Evolutionary conservation across 2,797 vertebrate genomes (phyloP).

Genomic region (Leptoclinus maculatus): DNA sequence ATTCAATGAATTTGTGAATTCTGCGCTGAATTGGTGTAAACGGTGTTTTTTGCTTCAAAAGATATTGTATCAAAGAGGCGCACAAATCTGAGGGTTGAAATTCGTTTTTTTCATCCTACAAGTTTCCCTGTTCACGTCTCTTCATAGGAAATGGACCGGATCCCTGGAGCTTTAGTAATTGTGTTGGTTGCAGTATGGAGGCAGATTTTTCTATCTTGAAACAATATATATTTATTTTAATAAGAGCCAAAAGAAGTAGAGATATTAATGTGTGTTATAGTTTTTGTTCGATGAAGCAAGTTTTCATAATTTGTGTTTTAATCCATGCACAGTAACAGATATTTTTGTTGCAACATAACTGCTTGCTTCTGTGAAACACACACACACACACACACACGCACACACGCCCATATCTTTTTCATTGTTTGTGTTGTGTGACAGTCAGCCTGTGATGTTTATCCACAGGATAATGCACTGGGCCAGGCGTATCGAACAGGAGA

Average conservation of each 20-base stretch:
- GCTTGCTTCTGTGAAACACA: slow-evolving; percentile 24
- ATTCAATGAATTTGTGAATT: background rate
- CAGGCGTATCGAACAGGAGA: slow-evolving; percentile 96
- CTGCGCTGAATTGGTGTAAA: background rate
- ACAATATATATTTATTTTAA: background rate
- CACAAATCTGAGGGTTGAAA: background rate
- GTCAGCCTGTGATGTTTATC: slow-evolving; percentile 70
- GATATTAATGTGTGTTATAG: background rate
- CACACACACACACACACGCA: slow-evolving; percentile 22
- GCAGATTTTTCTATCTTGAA: slow-evolving; percentile 10
- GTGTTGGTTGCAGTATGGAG: background rate
- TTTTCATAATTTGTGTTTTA: slow-evolving; percentile 14
- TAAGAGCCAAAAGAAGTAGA: background rate
- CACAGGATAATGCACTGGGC: slow-evolving; percentile 99
- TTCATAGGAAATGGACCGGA: background rate
- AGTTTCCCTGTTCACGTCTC: background rate
- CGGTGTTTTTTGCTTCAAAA: background rate
- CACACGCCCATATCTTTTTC: slow-evolving; percentile 22
- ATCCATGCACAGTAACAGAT: background rate
- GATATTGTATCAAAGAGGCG: background rate
- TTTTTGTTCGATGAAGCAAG: background rate
- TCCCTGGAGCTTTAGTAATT: background rate
- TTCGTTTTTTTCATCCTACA: background rate
- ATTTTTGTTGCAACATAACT: slow-evolving; percentile 9
- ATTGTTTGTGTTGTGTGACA: slow-evolving; percentile 51